Percentiles rank a stretch among this genome's conserved stretches.
These are phyloP conservation scores for Caranx ignobilis DNA, from an alignment of 2,113 vertebrate species.

Conservation along the genomic window DNA sequence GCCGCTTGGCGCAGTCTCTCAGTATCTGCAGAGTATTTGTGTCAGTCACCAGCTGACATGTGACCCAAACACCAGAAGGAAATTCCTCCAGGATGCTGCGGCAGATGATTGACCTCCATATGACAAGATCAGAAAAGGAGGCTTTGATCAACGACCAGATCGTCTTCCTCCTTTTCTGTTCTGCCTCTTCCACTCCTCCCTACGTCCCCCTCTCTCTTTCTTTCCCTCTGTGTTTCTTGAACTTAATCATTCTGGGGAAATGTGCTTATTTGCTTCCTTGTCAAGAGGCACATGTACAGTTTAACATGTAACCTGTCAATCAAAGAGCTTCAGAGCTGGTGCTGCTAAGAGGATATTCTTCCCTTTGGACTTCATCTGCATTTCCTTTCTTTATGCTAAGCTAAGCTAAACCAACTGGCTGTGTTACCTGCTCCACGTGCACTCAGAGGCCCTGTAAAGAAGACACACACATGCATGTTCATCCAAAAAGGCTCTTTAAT, in stretches of 20 bases:
- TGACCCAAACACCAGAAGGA: slow-evolving; percentile 45
- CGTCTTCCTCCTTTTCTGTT: background rate
- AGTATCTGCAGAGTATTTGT: slow-evolving; percentile 35
- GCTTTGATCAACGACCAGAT: slow-evolving; percentile 42
- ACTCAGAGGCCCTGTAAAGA: slow-evolving; percentile 19
- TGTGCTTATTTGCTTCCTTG: background rate
- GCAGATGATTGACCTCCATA: slow-evolving; percentile 63
- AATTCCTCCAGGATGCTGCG: slow-evolving; percentile 58
- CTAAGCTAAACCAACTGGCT: background rate
- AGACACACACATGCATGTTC: slow-evolving; percentile 41
- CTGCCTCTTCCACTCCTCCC: slow-evolving; percentile 1
- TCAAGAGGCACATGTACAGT: background rate
- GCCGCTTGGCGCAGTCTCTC: background rate
- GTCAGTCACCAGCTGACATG: slow-evolving; percentile 41
- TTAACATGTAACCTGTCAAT: background rate
- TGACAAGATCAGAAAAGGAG: slow-evolving; percentile 46
- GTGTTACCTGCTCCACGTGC: background rate
- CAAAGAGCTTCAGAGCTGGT: background rate
- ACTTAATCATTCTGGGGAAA: background rate
- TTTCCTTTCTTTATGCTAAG: background rate
- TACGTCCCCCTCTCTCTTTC: background rate
- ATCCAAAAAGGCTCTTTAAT: slow-evolving; percentile 81
- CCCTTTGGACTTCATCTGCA: background rate
- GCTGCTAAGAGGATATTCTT: background rate
- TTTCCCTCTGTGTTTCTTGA: background rate